A percentile compares a stretch with the other conserved stretches of the same genome.
phyloP scores from a whole-genome alignment of 2,888 invertebrate species.

The Drosophila colorata region DNA sequence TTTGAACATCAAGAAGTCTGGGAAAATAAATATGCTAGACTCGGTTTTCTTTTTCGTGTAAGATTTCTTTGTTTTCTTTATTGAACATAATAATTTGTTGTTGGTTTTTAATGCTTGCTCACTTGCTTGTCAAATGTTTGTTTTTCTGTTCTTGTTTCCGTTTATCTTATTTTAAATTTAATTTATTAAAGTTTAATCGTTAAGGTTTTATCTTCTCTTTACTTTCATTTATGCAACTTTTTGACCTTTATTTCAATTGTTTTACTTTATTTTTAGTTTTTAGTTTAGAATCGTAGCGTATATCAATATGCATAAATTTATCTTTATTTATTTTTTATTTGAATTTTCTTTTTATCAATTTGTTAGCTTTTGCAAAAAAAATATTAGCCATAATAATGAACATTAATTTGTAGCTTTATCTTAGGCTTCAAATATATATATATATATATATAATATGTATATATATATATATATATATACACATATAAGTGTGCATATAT shows the following conservation, averaged over 20 bases:
- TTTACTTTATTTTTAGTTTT: conserved; percentile 23
- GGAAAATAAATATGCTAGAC: neutral
- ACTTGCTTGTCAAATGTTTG: conserved; percentile 60
- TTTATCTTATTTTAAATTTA: conserved; percentile 66
- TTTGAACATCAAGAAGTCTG: neutral
- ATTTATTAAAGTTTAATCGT: conserved; percentile 64
- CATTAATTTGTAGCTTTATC: conserved; percentile 56
- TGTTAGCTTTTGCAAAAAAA: conserved; percentile 44
- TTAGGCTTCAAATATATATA: conserved; percentile 19
- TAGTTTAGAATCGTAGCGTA: conserved; percentile 68
- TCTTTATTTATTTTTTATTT: conserved; percentile 29
- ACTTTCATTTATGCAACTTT: conserved; percentile 36
- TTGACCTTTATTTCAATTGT: conserved; percentile 22
- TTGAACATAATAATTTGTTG: conserved; percentile 84
- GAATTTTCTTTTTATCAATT: conserved; percentile 14
- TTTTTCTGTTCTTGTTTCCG: conserved; percentile 32
- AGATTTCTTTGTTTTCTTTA: conserved; percentile 80
- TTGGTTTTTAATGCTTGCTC: conserved; percentile 75
- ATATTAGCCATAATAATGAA: conserved; percentile 69
- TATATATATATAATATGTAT: conserved; percentile 18
- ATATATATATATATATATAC: conserved; percentile 19
- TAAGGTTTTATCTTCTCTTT: conserved; percentile 25
- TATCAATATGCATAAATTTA: conserved; percentile 72
- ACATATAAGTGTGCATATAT: conserved; percentile 20
- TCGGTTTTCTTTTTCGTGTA: conserved; percentile 53